Percentiles rank a stretch among this genome's conserved stretches.
Conservation (phyloP, 2,113 vertebrate species). For the Australoheros scitulus region DNA sequence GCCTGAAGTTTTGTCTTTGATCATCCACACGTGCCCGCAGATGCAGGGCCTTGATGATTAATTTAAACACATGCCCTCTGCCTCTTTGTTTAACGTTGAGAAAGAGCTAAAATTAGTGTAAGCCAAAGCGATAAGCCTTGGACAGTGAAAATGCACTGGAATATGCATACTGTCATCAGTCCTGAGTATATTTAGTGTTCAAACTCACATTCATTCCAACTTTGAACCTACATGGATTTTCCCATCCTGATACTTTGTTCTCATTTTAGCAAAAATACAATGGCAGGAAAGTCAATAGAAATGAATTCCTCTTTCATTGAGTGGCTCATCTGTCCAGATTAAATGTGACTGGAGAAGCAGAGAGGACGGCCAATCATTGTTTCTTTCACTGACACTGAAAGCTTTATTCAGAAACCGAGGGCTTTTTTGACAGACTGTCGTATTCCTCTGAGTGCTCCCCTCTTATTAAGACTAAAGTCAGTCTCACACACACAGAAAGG, state of each 20-base stretch:
- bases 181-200: background rate
- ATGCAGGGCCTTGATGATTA: slow-evolving; percentile 18
- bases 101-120: background rate
- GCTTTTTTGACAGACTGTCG: slow-evolving; percentile 19
- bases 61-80: slow-evolving; percentile 14
- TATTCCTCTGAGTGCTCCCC: background rate
- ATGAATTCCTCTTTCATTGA: slow-evolving; percentile 1
- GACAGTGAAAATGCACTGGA: background rate
- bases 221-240: background rate
- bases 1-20: slow-evolving; percentile 36
- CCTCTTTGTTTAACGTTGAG: slow-evolving; percentile 8
- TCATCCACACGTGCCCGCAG: background rate
- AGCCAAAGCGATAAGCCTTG: background rate
- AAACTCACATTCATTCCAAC: background rate
- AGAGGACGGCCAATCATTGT: slow-evolving; percentile 10
- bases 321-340: slow-evolving; percentile 24
- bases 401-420: slow-evolving; percentile 20
- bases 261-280: slow-evolving; percentile 1
- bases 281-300: background rate
- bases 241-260: background rate
- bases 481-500: slow-evolving; percentile 7
- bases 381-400: slow-evolving; percentile 43
- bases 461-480: background rate
- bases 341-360: slow-evolving; percentile 29
- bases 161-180: background rate